Evolutionary conservation across 1,140 invertebrate genomes (phyloP).

Genomic region (Geopemphigus sp.): DNA sequence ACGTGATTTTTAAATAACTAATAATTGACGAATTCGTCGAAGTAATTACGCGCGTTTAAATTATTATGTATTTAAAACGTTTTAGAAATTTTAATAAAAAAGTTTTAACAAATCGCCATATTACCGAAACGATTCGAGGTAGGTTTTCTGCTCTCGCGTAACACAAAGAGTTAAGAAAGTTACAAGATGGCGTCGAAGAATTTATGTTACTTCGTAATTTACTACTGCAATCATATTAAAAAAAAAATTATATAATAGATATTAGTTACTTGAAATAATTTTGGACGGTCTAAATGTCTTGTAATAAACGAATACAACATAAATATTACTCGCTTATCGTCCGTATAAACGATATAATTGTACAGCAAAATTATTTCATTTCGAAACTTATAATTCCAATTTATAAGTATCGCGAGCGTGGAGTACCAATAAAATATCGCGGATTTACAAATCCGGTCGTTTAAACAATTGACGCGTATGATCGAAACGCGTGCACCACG

Average conservation of each 20-base stretch:
- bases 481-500: not conserved
- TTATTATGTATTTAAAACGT: too few species aligned
- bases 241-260: not conserved
- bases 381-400: not conserved
- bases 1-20: not conserved
- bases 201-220: constrained; percentile 8
- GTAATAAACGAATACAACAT: not conserved
- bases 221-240: not conserved
- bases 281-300: not conserved
- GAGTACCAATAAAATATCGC: not conserved
- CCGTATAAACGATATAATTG: too few species aligned
- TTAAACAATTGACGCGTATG: not conserved
- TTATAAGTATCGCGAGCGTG: not conserved
- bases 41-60: not conserved
- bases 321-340: not conserved
- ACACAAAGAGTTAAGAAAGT: constrained; percentile 53
- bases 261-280: not conserved
- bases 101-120: not conserved
- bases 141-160: constrained; percentile 53
- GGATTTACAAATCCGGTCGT: not conserved
- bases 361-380: not conserved
- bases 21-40: not conserved
- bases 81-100: not conserved
- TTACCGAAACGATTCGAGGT: constrained; percentile 51
- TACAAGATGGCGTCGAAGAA: constrained; percentile 51